A percentile compares a stretch with the other conserved stretches of the same genome.
phyloP scores from a whole-genome alignment of 2,797 vertebrate species.

The Lycodopsis pacificus region DNA sequence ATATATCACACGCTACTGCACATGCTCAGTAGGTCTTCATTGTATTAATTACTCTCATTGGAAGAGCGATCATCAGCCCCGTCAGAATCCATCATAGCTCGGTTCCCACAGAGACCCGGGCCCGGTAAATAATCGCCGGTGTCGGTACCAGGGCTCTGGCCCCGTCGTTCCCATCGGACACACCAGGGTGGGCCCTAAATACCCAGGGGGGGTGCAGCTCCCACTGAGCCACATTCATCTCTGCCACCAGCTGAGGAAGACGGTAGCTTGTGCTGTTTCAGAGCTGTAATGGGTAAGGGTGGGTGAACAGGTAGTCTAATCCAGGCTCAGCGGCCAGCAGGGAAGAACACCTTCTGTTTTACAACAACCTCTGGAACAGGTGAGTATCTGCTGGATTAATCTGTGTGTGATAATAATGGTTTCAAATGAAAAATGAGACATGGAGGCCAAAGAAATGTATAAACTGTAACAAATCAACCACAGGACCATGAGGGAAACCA shows the following conservation, averaged over 20 bases:
- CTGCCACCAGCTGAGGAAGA: slow-evolving; percentile 77
- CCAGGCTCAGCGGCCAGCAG: slow-evolving; percentile 13
- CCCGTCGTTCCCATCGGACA: slow-evolving; percentile 49
- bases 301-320: slow-evolving; percentile 9
- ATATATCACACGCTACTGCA: slow-evolving; percentile 84
- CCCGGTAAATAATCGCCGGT: slow-evolving; percentile 79
- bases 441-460: background rate
- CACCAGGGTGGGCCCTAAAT: slow-evolving; percentile 81
- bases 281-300: slow-evolving; percentile 13
- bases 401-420: slow-evolving; percentile 24
- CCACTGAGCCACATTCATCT: slow-evolving; percentile 86
- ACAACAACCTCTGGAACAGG: slow-evolving; percentile 2
- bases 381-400: slow-evolving; percentile 15
- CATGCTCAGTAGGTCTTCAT: slow-evolving; percentile 87
- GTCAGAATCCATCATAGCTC: slow-evolving; percentile 90
- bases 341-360: slow-evolving; percentile 29
- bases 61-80: slow-evolving; percentile 93
- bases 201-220: slow-evolving; percentile 74
- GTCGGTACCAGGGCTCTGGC: slow-evolving; percentile 73
- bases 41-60: slow-evolving; percentile 97
- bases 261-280: slow-evolving; percentile 41
- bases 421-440: slow-evolving; percentile 35
- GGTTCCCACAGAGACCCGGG: slow-evolving; percentile 84
- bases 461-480: slow-evolving; percentile 13
- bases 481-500: background rate